Conservation (phyloP, 2,797 vertebrate genomes). For the Tarsius wallacei region DNA sequence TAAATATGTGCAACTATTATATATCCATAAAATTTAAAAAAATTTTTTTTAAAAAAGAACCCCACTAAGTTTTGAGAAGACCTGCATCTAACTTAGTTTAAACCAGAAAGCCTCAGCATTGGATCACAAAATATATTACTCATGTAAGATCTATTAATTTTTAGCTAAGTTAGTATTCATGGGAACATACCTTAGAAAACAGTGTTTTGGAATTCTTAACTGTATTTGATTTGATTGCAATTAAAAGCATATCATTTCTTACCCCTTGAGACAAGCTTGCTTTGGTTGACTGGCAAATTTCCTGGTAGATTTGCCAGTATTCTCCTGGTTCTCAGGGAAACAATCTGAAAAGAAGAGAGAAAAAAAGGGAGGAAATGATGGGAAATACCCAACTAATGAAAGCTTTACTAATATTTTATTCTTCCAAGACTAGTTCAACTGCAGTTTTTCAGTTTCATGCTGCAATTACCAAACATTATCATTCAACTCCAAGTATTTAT, state of each 20-base stretch:
- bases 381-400: background rate
- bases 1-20: background rate
- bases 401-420: slow-evolving; percentile 1
- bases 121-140: background rate
- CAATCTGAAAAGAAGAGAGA: background rate
- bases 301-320: background rate
- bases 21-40: background rate
- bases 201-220: background rate
- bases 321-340: background rate
- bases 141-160: background rate
- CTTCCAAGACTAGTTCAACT: background rate
- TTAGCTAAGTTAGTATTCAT: background rate
- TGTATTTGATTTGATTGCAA: background rate
- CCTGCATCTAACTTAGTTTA: background rate
- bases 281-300: background rate
- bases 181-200: background rate
- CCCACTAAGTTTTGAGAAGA: background rate
- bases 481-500: background rate
- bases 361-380: background rate
- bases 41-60: background rate
- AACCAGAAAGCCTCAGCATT: background rate
- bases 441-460: background rate
- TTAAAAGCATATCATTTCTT: background rate
- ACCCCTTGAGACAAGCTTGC: background rate
- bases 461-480: background rate